Conservation (phyloP, 1,140 invertebrate genomes). For the Diabrotica undecimpunctata region DNA sequence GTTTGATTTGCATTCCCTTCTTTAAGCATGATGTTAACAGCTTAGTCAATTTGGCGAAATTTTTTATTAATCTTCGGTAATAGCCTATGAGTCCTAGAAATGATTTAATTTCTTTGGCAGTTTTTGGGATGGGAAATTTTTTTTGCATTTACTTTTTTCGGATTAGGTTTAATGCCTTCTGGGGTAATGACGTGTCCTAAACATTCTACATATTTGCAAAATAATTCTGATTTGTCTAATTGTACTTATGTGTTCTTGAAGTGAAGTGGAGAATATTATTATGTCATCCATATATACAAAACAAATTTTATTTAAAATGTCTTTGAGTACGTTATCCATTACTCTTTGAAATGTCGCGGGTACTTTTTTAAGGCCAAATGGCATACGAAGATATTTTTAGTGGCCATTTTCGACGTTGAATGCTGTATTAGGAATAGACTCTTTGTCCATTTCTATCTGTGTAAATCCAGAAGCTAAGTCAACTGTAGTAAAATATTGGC, state of each 20-base stretch:
- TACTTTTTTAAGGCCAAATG: constrained; percentile 4
- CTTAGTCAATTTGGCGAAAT: constrained; percentile 37
- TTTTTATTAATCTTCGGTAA: constrained; percentile 34
- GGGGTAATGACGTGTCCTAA: constrained; percentile 30
- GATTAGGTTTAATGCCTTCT: constrained; percentile 30
- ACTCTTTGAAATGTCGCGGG: constrained; percentile 5
- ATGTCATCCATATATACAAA: constrained; percentile 45
- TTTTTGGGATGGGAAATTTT: constrained; percentile 33
- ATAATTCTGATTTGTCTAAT: not conserved
- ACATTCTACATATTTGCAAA: constrained; percentile 24
- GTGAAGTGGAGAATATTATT: constrained; percentile 21
- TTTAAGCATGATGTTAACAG: constrained; percentile 30
- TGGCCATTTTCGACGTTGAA: constrained; percentile 41
- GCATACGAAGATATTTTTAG: constrained; percentile 37
- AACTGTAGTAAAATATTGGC: constrained; percentile 48
- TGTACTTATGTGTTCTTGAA: constrained; percentile 6
- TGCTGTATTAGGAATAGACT: constrained; percentile 47
- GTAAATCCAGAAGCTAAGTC: constrained; percentile 46
- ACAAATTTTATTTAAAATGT: constrained; percentile 25
- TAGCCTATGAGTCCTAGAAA: constrained; percentile 35
- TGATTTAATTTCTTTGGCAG: constrained; percentile 33
- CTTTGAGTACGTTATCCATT: constrained; percentile 11
- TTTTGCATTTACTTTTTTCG: constrained; percentile 24
- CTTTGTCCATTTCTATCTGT: constrained; percentile 47
- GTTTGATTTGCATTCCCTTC: not conserved